phyloP scores from a whole-genome alignment of 53 echinoderm and acorn worm species.

The Echinarachnius parma region DNA sequence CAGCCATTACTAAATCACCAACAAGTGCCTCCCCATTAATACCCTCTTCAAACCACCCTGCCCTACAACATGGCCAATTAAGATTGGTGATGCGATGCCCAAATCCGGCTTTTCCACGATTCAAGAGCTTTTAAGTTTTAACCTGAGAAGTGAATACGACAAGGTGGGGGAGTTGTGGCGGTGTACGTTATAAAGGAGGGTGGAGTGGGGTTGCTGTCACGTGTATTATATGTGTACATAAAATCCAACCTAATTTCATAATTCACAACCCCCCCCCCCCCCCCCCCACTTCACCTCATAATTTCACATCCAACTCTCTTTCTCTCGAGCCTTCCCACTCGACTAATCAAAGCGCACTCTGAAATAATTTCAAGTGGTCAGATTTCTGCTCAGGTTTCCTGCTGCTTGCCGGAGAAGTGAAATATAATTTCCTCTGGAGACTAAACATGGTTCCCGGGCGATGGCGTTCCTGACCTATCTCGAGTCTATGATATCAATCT shows the following conservation, averaged over 20 bases:
- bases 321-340: not conserved
- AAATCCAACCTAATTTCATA: no score
- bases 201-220: constrained; percentile 1
- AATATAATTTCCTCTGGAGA: constrained; percentile 56
- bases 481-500: constrained; percentile 70
- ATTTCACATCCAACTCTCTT: not conserved
- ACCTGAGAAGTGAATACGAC: no score
- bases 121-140: constrained; percentile 26
- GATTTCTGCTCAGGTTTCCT: constrained; percentile 74
- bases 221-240: no score
- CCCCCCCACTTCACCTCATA: constrained; percentile 10
- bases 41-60: no score
- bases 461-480: constrained; percentile 17
- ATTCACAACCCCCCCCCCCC: no score
- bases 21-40: no score
- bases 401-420: constrained; percentile 54
- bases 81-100: constrained; percentile 5
- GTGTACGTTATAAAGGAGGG: not conserved
- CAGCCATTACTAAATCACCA: no score
- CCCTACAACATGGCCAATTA: constrained; percentile 27
- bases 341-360: constrained; percentile 68
- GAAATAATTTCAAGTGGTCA: constrained; percentile 65
- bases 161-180: not conserved
- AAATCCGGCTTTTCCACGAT: constrained; percentile 28
- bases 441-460: constrained; percentile 23